Base-by-base conservation (phyloP, 2,888 invertebrate species). In the Caenorhabditis sp. region DNA sequence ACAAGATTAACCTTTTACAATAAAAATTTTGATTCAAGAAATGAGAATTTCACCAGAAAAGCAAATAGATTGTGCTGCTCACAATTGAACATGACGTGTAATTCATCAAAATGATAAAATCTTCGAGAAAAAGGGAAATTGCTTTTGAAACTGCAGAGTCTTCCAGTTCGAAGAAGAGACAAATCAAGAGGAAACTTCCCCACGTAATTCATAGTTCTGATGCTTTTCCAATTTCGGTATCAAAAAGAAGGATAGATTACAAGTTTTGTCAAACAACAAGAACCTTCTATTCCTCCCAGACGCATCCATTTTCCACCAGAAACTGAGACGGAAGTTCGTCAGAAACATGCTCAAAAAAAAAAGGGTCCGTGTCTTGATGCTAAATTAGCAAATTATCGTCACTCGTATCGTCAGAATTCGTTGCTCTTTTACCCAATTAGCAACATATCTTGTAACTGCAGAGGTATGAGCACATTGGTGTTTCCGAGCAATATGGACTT, bases 401-500 rank as follows among this genome's bases (percentile, higher is more conserved):
- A 47, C 28, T 1, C 7, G 26, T 14, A 26, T 51, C 49, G 24
- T 68, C 76, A 59, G 68, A 68, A 58, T 76, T 49, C 35, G 35
- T 59, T 68, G 58, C 35, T 76, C 59, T 58, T 68, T 49, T 38
- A 49, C 76, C 58, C 38, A 28, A 49, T 2, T 47, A 26, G 49
- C 22, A 64, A 66, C 51, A 19, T 51, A n/a, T 49, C 16, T 26
- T 49, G 2, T 19, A 19, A 49, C 6, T 22, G 19, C 6, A 47
- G 10, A 49, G 22, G 49, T 49, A 19, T 49, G 14, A 19, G 35
- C 35, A 51, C 16, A 19, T 24, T 28, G 19, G 6, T 7, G 12
- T 38, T 38, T 38, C 38, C 12, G 38, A 38, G 38, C 6, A 38
- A 38, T 38, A 12, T 38, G 38, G 38, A 38, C 31, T 38, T 38